phyloP scores from a whole-genome alignment of 2,888 invertebrate genomes.

The Calliopum simillimum region DNA sequence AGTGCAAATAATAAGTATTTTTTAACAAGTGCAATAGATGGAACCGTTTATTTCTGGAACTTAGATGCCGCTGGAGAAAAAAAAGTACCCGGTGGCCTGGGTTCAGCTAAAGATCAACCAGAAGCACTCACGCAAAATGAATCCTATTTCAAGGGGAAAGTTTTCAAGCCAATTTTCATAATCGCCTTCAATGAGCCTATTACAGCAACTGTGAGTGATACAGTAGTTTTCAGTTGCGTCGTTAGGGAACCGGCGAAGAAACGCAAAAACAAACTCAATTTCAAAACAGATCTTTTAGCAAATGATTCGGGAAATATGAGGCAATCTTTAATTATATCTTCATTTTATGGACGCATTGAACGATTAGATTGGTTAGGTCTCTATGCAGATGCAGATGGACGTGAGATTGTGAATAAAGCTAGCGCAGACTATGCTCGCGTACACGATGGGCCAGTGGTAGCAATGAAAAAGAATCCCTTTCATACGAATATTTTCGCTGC shows the following conservation, averaged over 20 bases:
- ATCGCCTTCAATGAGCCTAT: conserved; percentile 68
- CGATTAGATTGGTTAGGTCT: conserved; percentile 75
- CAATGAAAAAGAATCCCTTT: conserved; percentile 73
- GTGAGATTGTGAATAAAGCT: conserved; percentile 68
- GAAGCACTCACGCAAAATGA: conserved; percentile 72
- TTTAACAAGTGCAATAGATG: conserved; percentile 75
- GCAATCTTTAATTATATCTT: conserved; percentile 55
- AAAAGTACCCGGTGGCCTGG: conserved; percentile 38
- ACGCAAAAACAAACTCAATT: conserved; percentile 52
- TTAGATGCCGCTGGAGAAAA: conserved; percentile 66
- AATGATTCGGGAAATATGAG: conserved; percentile 51
- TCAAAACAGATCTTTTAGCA: conserved; percentile 44
- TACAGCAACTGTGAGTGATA: conserved; percentile 61
- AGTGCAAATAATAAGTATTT: conserved; percentile 72
- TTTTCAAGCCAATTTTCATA: conserved; percentile 74
- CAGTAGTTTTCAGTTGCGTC: conserved; percentile 50
- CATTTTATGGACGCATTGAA: conserved; percentile 59
- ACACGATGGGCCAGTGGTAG: conserved; percentile 79
- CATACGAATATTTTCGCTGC: conserved; percentile 74
- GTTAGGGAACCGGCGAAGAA: conserved; percentile 40
- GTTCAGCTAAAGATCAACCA: conserved; percentile 66
- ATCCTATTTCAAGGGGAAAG: conserved; percentile 74
- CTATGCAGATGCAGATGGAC: conserved; percentile 73
- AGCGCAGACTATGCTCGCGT: conserved; percentile 68
- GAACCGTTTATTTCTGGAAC: conserved; percentile 79